Evolutionary conservation across 2,888 invertebrate genomes (phyloP).

Genomic region (Drosophila fungiperda): DNA sequence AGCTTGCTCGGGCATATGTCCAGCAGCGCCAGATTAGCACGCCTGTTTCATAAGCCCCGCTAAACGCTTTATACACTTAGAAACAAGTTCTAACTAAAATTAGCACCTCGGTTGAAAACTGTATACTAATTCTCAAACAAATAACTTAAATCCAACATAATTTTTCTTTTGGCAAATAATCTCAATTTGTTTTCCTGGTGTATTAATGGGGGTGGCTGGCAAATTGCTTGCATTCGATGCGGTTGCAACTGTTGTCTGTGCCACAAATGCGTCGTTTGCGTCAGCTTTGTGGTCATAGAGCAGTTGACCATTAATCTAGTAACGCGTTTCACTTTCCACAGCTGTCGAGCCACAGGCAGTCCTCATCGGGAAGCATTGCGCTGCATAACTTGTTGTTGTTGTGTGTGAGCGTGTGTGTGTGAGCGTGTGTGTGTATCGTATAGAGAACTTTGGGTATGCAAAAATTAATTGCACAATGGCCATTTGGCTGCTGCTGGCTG

Average conservation of each 20-base stretch:
- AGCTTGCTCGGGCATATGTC: too few relatives aligned
- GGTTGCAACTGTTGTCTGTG: conserved; percentile 1
- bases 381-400: conserved; percentile 63
- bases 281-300: conserved; percentile 18
- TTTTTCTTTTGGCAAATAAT: neutral
- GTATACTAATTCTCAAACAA: neutral
- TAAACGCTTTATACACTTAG: conserved; percentile 7
- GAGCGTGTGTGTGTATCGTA: conserved; percentile 2
- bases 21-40: conserved; percentile 46
- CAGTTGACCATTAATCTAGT: conserved; percentile 58
- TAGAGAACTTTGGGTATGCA: conserved; percentile 67
- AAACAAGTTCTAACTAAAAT: neutral
- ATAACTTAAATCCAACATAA: neutral
- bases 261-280: conserved; percentile 18
- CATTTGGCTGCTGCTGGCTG: conserved; percentile 23
- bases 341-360: conserved; percentile 64
- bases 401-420: neutral
- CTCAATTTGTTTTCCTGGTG: neutral
- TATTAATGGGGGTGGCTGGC: conserved; percentile 36
- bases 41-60: conserved; percentile 14
- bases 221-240: conserved; percentile 22
- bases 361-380: conserved; percentile 70
- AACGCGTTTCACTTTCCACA: conserved; percentile 48
- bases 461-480: conserved; percentile 76
- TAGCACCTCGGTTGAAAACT: neutral